phyloP scores from a whole-genome alignment of 53 echinoderm and acorn worm genomes.

The Echinometra lucunter region DNA sequence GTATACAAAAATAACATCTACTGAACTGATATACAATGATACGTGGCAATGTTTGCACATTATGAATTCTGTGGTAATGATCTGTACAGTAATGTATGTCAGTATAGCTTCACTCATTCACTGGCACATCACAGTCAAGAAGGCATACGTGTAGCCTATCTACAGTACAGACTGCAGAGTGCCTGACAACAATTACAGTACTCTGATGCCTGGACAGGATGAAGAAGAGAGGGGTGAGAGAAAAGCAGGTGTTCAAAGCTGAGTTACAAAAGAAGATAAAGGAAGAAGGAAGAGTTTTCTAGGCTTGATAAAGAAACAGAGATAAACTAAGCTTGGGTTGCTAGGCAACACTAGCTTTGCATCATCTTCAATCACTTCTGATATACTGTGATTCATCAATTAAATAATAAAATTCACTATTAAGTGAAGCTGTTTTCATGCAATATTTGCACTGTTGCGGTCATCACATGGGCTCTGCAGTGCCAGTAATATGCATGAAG shows the following conservation, averaged over 20 bases:
- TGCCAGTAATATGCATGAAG: background rate
- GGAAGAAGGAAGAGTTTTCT: constrained; percentile 41
- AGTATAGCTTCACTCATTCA: no score
- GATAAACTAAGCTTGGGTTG: constrained; percentile 11
- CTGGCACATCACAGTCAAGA: no score
- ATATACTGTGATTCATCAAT: background rate
- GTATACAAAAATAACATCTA: background rate
- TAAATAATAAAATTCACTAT: background rate
- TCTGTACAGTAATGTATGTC: no score
- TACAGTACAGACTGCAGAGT: background rate
- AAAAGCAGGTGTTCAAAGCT: constrained; percentile 37
- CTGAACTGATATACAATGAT: background rate
- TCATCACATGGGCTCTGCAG: background rate
- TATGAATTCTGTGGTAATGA: no score
- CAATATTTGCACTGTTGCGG: background rate
- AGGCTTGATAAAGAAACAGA: constrained; percentile 4
- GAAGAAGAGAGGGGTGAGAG: background rate
- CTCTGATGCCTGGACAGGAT: background rate
- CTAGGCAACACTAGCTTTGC: background rate
- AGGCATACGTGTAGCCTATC: no score
- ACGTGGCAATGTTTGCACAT: background rate
- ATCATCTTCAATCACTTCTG: constrained; percentile 1
- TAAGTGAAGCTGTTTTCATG: background rate
- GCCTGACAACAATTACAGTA: background rate
- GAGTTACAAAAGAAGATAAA: constrained; percentile 22